phyloP scores from a whole-genome alignment of 2,888 invertebrate species.

The Chouioia cunea region DNA sequence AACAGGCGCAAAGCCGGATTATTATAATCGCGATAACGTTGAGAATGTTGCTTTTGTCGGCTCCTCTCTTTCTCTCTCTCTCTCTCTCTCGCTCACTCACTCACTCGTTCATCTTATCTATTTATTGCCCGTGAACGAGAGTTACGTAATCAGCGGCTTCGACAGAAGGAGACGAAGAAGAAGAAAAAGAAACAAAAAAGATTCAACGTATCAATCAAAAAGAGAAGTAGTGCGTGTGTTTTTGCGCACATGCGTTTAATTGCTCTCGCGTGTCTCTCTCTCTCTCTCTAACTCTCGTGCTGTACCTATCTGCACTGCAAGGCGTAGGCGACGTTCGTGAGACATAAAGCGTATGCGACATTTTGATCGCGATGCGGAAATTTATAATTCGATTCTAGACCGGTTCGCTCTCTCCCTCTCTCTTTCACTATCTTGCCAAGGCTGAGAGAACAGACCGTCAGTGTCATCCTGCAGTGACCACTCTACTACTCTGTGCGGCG shows the following conservation, averaged over 20 bases:
- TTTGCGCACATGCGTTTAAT: no score
- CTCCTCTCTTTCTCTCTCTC: constrained; percentile 18
- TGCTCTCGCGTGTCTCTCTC: constrained; percentile 3
- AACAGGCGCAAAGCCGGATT: constrained; percentile 61
- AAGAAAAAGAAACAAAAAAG: constrained; percentile 7
- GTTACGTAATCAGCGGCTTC: no score
- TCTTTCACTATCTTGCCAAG: constrained; percentile 18
- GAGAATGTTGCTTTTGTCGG: constrained; percentile 56
- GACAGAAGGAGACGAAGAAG: no score
- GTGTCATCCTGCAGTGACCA: constrained; percentile 36
- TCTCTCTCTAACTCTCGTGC: background rate
- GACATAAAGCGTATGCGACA: background rate
- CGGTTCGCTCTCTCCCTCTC: constrained; percentile 48
- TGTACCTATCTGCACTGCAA: background rate
- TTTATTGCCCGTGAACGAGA: constrained; percentile 43
- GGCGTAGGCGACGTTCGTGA: constrained; percentile 43
- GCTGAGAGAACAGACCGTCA: constrained; percentile 17
- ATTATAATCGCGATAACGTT: constrained; percentile 62
- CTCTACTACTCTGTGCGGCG: background rate
- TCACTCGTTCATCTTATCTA: constrained; percentile 33
- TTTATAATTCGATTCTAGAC: constrained; percentile 50
- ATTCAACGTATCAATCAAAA: no score
- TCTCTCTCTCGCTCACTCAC: constrained; percentile 16
- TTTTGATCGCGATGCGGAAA: constrained; percentile 50
- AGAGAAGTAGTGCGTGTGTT: no score